Percentiles rank a stretch among this genome's conserved stretches.
These are phyloP conservation scores for Hippoglossus hippoglossus DNA, from an alignment of 2,797 vertebrate genomes.

Conservation along the genomic window DNA sequence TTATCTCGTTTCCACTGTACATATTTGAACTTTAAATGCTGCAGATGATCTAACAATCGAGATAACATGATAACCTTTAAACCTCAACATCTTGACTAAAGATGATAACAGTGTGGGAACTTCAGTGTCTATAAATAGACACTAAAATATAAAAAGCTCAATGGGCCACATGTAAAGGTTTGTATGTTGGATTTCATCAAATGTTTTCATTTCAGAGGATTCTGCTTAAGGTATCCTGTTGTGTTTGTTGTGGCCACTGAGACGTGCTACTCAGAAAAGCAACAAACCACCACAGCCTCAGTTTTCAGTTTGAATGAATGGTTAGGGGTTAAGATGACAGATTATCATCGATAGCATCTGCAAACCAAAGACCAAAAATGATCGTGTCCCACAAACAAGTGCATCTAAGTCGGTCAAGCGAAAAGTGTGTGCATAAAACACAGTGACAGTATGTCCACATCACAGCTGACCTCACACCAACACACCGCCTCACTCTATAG, in stretches of 20 bases:
- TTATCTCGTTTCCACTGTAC: neutral
- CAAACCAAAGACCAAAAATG: neutral
- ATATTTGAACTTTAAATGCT: neutral
- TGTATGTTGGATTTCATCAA: too few species aligned
- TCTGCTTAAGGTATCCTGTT: too few species aligned
- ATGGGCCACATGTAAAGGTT: too few species aligned
- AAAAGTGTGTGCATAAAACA: neutral
- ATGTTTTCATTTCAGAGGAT: too few species aligned
- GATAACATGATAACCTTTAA: neutral
- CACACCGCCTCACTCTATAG: conserved; percentile 10
- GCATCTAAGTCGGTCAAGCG: too few species aligned
- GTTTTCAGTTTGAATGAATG: neutral
- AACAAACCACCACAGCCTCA: neutral
- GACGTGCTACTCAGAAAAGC: too few species aligned
- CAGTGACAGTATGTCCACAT: neutral
- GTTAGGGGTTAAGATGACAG: too few species aligned
- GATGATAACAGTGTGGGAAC: neutral
- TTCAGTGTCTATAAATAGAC: too few species aligned
- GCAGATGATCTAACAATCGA: neutral
- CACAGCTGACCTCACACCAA: neutral
- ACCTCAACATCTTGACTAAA: neutral
- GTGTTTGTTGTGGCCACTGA: too few species aligned
- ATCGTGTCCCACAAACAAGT: neutral
- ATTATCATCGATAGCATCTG: neutral
- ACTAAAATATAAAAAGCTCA: too few species aligned